These are phyloP conservation scores for Anguilla megastoma DNA, from an alignment of 2,797 vertebrate genomes.

Conservation along the genomic window DNA sequence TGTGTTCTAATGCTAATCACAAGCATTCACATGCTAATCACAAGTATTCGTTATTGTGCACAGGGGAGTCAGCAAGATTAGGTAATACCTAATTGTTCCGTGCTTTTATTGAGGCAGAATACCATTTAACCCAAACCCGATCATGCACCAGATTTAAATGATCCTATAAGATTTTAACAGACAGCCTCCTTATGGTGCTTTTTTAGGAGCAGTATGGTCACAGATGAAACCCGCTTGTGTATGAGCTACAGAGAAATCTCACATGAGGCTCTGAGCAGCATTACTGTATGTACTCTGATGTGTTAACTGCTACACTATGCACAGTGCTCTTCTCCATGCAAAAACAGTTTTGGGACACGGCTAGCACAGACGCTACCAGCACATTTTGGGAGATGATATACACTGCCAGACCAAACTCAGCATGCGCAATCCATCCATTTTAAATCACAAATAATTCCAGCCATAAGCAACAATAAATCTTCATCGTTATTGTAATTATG, in stretches of 20 bases:
- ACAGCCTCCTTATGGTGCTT: background rate
- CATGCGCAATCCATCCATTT: background rate
- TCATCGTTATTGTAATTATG: background rate
- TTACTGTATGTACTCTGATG: background rate
- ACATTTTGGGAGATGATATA: background rate
- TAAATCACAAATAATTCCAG: conserved; percentile 11
- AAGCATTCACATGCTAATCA: background rate
- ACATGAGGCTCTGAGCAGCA: background rate
- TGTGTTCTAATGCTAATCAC: background rate
- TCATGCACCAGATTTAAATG: background rate
- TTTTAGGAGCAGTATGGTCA: background rate
- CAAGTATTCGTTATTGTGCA: background rate
- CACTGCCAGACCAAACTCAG: background rate
- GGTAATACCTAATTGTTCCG: background rate
- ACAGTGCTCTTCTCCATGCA: background rate
- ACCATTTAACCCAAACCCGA: background rate
- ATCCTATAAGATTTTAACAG: background rate
- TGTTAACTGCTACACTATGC: background rate
- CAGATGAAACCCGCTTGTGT: background rate
- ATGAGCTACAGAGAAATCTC: background rate
- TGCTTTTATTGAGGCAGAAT: background rate
- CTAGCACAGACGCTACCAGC: conserved; percentile 23
- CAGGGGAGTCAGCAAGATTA: background rate
- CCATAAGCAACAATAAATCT: background rate
- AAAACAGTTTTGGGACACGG: background rate